phyloP scores from a whole-genome alignment of 2,797 vertebrate species.

The Vireo griseus region DNA sequence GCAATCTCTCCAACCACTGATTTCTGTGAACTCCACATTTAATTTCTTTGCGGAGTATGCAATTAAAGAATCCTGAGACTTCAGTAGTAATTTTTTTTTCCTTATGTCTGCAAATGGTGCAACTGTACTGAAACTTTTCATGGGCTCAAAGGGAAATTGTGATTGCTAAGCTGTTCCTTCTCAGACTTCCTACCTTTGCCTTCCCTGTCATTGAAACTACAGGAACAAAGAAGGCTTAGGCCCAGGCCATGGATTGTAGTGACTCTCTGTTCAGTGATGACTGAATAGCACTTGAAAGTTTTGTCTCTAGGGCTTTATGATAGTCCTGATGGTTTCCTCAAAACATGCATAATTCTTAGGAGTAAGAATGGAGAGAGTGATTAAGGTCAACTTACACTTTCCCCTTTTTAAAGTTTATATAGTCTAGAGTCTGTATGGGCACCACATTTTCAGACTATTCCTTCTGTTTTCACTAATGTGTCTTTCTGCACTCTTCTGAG shows the following conservation, averaged over 20 bases:
- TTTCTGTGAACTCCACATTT: slow-evolving; percentile 62
- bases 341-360: not conserved
- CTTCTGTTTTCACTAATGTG: not conserved
- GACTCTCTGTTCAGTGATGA: not conserved
- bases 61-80: slow-evolving; percentile 54
- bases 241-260: not conserved
- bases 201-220: not conserved
- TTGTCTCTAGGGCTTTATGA: not conserved
- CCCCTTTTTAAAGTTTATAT: not conserved
- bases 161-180: not conserved
- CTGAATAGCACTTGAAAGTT: not conserved
- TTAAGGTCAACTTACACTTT: not conserved
- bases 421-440: not conserved
- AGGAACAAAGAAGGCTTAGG: not conserved
- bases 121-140: not conserved
- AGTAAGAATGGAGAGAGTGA: not conserved
- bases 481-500: not conserved
- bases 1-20: slow-evolving; percentile 62
- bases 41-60: slow-evolving; percentile 52
- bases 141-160: not conserved
- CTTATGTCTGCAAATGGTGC: not conserved
- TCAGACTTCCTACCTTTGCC: not conserved
- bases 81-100: slow-evolving; percentile 8
- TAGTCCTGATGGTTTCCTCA: not conserved
- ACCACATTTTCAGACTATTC: not conserved